Base-by-base conservation (phyloP, 2,888 invertebrate genomes). In the Ophion ventricosus region DNA sequence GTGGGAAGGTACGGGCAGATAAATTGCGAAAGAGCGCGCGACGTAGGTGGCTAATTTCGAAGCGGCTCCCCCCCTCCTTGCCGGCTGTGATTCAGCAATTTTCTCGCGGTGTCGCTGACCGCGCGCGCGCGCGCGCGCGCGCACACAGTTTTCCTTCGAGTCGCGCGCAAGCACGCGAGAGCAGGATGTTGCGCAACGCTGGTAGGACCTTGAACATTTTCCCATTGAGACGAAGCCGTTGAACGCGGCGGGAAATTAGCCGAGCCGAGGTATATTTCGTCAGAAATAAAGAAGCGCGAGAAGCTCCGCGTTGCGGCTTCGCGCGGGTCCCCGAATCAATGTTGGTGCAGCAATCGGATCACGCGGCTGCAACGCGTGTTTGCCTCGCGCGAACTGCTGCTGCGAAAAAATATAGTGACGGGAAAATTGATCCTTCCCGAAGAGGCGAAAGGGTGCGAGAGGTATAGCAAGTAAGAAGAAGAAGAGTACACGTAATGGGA, bases 141-240 rank as follows among this genome's bases (percentile, higher is more conserved):
- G 4, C 5, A 29, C 29, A 29, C 29, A 29, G 29, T 29, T 29
- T 29, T 7, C 4, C 29, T 29, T 29, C 29, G 1, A 29, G 29
- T 29, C 29, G 29, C 29, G 29, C 7, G 29, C n/a, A n/a, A 29
- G 29, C 29, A 29, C 29, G 29, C 29, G 7, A 29, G 29, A 29
- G 29, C 29, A 29, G 29, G 29, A 29, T 7, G 29, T 29, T 29
- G 29, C 29, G 29, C 29, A 29, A 29, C 29, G 4, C 29, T 29
- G 29, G 2, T 29, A 29, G 29, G 89, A 91, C 91, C 91, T 91
- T 91, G 91, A 90, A 91, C 87, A 82, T 90, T 91, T 88, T 79
- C 54, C 78, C 64, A 76, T 61, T 64, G 49, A 70, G 75, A 83
- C 75, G 73, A 79, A 76, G 80, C 83, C 80, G 80, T 61, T 76